Evolutionary conservation across 2,113 vertebrate species (phyloP).

Genomic region (Takifugu bimaculatus): DNA sequence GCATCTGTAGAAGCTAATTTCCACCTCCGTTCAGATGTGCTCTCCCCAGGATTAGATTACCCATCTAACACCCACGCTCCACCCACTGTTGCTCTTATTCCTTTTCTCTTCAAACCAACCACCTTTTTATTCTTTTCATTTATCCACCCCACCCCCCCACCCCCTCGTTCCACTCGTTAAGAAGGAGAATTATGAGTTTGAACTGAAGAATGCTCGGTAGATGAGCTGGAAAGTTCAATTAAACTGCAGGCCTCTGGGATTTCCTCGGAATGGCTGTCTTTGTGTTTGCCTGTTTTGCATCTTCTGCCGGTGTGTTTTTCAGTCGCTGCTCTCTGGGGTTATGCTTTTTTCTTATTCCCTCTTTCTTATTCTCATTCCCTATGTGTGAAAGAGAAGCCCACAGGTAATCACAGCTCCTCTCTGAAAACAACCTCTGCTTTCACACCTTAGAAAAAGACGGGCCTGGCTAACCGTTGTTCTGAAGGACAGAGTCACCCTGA

Average conservation of each 20-base stretch:
- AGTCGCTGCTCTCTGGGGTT: constrained; percentile 52
- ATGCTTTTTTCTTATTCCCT: constrained; percentile 17
- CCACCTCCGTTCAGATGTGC: constrained; percentile 29
- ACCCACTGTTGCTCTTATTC: constrained; percentile 18
- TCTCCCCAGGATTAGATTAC: constrained; percentile 53
- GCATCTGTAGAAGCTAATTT: constrained; percentile 52
- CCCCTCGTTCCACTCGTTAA: constrained; percentile 41
- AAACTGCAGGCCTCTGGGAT: constrained; percentile 57
- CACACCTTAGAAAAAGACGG: constrained; percentile 31
- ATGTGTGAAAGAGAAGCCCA: constrained; percentile 61
- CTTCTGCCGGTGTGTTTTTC: constrained; percentile 42
- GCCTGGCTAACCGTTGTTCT: constrained; percentile 2
- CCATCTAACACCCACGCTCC: constrained; percentile 48
- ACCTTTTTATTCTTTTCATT: not conserved
- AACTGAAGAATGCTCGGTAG: constrained; percentile 27
- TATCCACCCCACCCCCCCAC: not conserved
- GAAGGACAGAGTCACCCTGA: constrained; percentile 15
- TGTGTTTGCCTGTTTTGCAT: constrained; percentile 29
- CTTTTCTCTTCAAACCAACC: constrained; percentile 8
- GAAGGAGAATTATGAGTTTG: constrained; percentile 15
- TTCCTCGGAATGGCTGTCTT: constrained; percentile 29
- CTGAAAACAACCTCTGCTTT: constrained; percentile 46
- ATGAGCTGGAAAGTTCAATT: constrained; percentile 71
- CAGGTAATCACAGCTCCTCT: constrained; percentile 65
- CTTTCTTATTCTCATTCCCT: constrained; percentile 44